Evolutionary conservation across 2,888 invertebrate genomes (phyloP), one percentile per base, ranked within the genome.

Genomic region (Ptychoptera contaminata): DNA sequence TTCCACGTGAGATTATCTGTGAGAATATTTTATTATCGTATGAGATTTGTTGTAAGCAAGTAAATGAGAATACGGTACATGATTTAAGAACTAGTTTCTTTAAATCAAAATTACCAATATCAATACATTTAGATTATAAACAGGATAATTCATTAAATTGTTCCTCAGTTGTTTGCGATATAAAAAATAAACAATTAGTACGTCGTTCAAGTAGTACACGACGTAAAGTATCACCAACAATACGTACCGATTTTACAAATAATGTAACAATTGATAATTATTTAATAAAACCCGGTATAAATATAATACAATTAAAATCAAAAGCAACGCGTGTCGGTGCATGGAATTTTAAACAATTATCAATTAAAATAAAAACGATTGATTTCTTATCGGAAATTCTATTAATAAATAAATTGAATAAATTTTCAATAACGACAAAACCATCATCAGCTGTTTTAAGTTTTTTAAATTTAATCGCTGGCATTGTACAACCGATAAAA

Each of bases 61-160:
- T 34, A 3, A 46, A 49, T 16, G 64, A 65, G 2, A 63, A 57
- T 16, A 52, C 52, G 48, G 62, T 68, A 41, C 70, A 65, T 56
- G 67, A 58, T 53, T 62, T 67, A 59, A 58, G 48, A 36, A 58
- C 60, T 47, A 34, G 42, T 43, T 45, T 45, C 23, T 39, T 44
- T 16, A 37, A n/a, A 23, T 34, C 35, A 11, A 34, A 44, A 37
- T 31, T 43, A 30, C 71, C 74, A 45, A 78, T 86, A 44, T 73
- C 74, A 37, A 74, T 80, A 37, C 78, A 79, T 58, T 62, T 86
- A 32, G 82, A 83, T 56, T 81, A 80, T 58, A 83, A 86, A 59
- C 83, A 90, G 60, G 87, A 91, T 59, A 82, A 79, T 56, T 79
- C 78, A 23, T 64, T 91, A 7, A 78, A 78, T 42, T 76, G 79